phyloP scores from a whole-genome alignment of 2,888 invertebrate species.

The Invenusta paracnida region DNA sequence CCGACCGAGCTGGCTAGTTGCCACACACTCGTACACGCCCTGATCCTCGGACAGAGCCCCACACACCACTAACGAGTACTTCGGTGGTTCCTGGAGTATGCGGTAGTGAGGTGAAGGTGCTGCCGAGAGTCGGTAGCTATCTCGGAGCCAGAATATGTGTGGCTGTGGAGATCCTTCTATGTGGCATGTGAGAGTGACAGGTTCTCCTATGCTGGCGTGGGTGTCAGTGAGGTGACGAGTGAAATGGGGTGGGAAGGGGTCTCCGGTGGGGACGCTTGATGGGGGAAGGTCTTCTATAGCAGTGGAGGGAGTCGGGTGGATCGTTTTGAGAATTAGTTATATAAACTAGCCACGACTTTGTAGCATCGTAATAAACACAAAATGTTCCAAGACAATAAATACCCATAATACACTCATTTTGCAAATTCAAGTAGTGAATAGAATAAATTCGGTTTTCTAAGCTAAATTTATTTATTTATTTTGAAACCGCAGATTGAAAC shows the following conservation, averaged over 20 bases:
- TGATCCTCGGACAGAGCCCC: constrained; percentile 54
- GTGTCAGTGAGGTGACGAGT: background rate
- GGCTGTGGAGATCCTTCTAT: constrained; percentile 58
- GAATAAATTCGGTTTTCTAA: no score
- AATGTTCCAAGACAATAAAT: no score
- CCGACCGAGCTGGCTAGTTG: constrained; percentile 54
- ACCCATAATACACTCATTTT: no score
- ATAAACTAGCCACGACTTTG: no score
- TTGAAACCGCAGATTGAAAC: no score
- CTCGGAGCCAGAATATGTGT: constrained; percentile 56
- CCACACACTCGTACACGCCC: constrained; percentile 58
- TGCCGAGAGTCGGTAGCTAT: constrained; percentile 48
- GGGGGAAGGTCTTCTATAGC: background rate
- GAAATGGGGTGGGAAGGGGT: background rate
- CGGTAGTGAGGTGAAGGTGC: background rate
- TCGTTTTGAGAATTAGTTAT: background rate
- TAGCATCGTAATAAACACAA: no score
- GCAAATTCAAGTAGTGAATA: no score
- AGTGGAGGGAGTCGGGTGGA: background rate
- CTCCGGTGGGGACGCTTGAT: background rate
- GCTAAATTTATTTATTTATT: no score
- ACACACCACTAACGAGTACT: background rate
- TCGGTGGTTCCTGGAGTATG: background rate
- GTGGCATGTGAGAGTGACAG: constrained; percentile 47
- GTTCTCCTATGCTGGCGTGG: background rate